A percentile compares a stretch with the other conserved stretches of the same genome.
Evolutionary conservation across 2,113 vertebrate species (phyloP).

Genomic region (Dromiciops gliroides): DNA sequence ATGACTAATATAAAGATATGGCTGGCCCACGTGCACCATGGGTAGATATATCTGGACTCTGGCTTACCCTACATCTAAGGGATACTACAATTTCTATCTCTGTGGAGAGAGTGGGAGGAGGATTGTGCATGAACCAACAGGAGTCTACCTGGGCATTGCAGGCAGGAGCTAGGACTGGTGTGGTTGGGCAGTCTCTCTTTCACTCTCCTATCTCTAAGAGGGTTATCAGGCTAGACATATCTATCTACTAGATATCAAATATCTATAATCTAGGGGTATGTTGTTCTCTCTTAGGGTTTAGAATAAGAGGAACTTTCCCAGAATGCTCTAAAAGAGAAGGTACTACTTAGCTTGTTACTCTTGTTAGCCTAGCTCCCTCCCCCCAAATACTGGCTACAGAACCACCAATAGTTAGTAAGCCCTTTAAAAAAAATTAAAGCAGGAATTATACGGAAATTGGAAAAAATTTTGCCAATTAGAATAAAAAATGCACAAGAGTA

Average conservation of each 20-base stretch:
- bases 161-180: background rate
- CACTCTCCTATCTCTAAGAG: too few species aligned
- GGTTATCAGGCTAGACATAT: background rate
- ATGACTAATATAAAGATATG: background rate
- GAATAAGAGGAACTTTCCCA: too few species aligned
- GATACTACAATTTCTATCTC: background rate
- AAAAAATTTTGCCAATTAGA: too few species aligned
- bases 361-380: too few species aligned
- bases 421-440: too few species aligned
- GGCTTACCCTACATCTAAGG: background rate
- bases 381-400: too few species aligned
- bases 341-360: too few species aligned
- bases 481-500: too few species aligned
- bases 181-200: background rate
- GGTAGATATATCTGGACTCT: background rate
- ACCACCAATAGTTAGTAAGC: too few species aligned
- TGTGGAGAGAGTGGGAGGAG: background rate
- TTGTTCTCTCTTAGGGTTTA: too few species aligned
- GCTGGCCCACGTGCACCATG: background rate
- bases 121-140: background rate
- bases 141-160: background rate
- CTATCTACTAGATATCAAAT: background rate
- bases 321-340: too few species aligned
- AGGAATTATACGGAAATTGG: too few species aligned
- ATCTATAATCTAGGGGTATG: background rate